phyloP scores from a whole-genome alignment of 2,888 invertebrate species.

The Andrena marginata region DNA sequence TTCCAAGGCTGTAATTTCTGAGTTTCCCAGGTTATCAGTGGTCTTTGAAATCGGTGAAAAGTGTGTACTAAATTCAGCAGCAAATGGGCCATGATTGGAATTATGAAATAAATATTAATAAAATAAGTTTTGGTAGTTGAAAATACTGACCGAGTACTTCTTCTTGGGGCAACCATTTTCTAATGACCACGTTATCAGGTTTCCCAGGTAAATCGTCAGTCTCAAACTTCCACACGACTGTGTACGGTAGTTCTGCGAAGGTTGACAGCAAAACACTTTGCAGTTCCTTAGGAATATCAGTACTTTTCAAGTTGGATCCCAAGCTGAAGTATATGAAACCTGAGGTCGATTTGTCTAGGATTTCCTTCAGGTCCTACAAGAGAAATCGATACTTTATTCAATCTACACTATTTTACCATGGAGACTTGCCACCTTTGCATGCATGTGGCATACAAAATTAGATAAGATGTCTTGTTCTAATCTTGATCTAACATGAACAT shows the following conservation, averaged over 20 bases:
- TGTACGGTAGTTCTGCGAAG: constrained; percentile 66
- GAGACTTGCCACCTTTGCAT: not conserved
- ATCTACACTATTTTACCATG: not conserved
- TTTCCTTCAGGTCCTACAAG: constrained; percentile 59
- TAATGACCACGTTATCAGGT: constrained; percentile 59
- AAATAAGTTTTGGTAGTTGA: not conserved
- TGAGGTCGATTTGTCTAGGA: constrained; percentile 62
- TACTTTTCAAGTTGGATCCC: constrained; percentile 59
- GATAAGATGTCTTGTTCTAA: too few relatives aligned
- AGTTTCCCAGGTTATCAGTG: too few relatives aligned
- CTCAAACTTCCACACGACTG: constrained; percentile 72
- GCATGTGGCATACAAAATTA: not conserved
- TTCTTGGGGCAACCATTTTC: constrained; percentile 73
- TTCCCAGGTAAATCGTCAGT: constrained; percentile 30
- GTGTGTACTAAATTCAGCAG: too few relatives aligned
- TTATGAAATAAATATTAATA: too few relatives aligned
- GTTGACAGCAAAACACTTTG: constrained; percentile 51
- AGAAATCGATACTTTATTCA: not conserved
- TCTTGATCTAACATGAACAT: too few relatives aligned
- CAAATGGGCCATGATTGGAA: too few relatives aligned
- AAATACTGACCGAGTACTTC: constrained; percentile 64
- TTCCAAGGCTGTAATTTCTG: too few relatives aligned
- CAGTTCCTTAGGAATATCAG: constrained; percentile 12
- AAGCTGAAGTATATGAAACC: constrained; percentile 74
- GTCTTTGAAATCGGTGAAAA: too few relatives aligned